A percentile compares a stretch with the other conserved stretches of the same genome.
phyloP scores from a whole-genome alignment of 2,113 vertebrate genomes.

The Struthidea cinerea region DNA sequence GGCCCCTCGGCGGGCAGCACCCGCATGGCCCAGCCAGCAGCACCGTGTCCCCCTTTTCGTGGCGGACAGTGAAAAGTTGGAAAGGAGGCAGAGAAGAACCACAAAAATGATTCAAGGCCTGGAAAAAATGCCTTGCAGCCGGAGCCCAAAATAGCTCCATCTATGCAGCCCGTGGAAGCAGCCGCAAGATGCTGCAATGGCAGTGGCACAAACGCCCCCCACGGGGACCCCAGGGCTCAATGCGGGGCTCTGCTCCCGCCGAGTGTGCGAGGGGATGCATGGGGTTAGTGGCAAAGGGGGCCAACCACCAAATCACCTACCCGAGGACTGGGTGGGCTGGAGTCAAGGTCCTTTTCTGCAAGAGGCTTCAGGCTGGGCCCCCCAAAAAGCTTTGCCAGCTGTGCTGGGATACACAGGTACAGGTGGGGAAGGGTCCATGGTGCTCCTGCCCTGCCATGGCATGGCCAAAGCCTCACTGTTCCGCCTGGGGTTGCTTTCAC shows the following conservation, averaged over 20 bases:
- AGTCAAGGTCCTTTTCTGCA: neutral
- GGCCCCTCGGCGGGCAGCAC: accelerated
- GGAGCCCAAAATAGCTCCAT: conserved; percentile 51
- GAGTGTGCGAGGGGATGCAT: accelerated
- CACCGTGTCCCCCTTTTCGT: neutral
- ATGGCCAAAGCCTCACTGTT: neutral
- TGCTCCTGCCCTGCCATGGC: accelerated
- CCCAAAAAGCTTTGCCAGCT: accelerated
- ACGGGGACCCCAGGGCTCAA: accelerated
- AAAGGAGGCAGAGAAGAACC: conserved; percentile 52
- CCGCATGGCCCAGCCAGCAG: accelerated
- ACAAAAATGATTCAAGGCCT: conserved; percentile 63
- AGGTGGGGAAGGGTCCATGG: accelerated
- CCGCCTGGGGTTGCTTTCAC: neutral
- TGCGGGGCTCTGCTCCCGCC: neutral
- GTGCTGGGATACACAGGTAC: accelerated
- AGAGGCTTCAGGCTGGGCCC: neutral
- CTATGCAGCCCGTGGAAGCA: neutral
- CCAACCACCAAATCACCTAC: neutral
- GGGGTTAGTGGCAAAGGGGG: neutral
- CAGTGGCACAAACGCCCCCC: accelerated
- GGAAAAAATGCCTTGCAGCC: conserved; percentile 53
- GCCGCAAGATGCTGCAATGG: neutral
- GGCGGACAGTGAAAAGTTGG: neutral
- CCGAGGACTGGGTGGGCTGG: accelerated